Percentiles rank a stretch among this genome's conserved stretches.
Conservation (phyloP, 2,888 invertebrate genomes). For the Calliopum simillimum region DNA sequence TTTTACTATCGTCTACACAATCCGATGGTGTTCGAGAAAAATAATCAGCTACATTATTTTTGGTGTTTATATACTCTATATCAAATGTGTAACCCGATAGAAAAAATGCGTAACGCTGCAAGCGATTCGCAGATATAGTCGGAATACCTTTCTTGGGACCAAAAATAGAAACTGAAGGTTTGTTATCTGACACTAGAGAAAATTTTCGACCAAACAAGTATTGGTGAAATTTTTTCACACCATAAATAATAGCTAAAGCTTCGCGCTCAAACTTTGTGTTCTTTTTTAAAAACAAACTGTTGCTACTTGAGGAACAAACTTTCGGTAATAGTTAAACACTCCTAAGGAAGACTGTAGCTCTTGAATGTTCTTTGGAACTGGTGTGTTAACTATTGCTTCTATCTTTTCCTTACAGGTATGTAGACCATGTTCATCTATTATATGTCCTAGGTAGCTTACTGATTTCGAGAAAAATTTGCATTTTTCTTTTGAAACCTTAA, state of each 20-base stretch:
- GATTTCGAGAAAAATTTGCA: conserved; percentile 4
- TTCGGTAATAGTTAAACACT: conserved; percentile 59
- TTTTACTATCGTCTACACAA: not conserved
- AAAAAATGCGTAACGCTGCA: conserved; percentile 41
- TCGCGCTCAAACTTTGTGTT: conserved; percentile 41
- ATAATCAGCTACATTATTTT: conserved; percentile 44
- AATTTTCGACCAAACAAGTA: conserved; percentile 62
- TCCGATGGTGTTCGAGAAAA: conserved; percentile 38
- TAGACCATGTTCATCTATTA: not conserved
- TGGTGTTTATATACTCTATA: conserved; percentile 42
- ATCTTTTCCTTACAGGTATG: not conserved
- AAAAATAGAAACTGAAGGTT: conserved; percentile 55
- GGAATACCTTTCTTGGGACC: conserved; percentile 53
- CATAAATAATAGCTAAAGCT: conserved; percentile 57
- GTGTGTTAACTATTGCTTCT: not conserved
- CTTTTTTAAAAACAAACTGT: conserved; percentile 39
- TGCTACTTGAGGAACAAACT: conserved; percentile 55
- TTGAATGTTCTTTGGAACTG: conserved; percentile 20
- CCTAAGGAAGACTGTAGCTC: conserved; percentile 52
- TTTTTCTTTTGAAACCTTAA: conserved; percentile 46
- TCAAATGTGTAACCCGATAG: conserved; percentile 43
- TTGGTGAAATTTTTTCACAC: conserved; percentile 58
- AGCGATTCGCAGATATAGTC: conserved; percentile 49
- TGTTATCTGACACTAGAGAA: conserved; percentile 58
- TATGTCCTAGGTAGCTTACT: conserved; percentile 33